These are phyloP conservation scores for Mus caroli DNA, from an alignment of 2,797 vertebrate genomes.

Conservation along the genomic window DNA sequence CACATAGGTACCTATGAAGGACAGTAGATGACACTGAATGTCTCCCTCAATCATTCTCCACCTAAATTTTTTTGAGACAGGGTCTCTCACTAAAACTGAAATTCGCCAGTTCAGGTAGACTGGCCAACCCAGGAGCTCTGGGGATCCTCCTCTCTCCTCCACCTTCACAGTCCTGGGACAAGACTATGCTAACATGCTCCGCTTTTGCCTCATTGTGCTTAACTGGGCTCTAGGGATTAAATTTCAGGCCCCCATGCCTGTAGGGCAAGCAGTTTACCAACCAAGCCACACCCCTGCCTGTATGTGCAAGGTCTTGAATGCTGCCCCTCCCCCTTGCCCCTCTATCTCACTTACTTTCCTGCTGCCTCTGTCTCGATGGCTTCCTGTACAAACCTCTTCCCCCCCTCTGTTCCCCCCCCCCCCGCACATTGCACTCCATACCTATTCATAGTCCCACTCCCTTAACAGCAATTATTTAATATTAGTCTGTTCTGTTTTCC, in stretches of 20 bases:
- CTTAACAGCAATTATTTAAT: background rate
- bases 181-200: background rate
- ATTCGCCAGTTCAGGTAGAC: background rate
- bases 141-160: background rate
- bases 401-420: too few species aligned
- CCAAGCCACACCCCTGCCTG: background rate
- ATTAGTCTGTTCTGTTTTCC: background rate
- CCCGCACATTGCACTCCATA: accelerated
- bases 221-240: background rate
- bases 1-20: background rate
- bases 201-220: background rate
- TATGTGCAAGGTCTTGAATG: background rate
- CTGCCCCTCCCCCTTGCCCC: background rate
- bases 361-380: background rate
- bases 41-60: background rate
- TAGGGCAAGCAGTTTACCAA: background rate
- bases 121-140: background rate
- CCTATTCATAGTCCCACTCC: background rate
- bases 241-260: background rate
- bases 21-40: background rate
- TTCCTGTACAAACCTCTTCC: background rate
- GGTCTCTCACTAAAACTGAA: background rate
- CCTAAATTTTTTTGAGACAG: background rate
- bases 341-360: accelerated
- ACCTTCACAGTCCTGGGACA: background rate